Percentiles rank a stretch among this genome's conserved stretches.
Conservation (phyloP, 2,888 invertebrate genomes). For the Tolmerus cingulatus region DNA sequence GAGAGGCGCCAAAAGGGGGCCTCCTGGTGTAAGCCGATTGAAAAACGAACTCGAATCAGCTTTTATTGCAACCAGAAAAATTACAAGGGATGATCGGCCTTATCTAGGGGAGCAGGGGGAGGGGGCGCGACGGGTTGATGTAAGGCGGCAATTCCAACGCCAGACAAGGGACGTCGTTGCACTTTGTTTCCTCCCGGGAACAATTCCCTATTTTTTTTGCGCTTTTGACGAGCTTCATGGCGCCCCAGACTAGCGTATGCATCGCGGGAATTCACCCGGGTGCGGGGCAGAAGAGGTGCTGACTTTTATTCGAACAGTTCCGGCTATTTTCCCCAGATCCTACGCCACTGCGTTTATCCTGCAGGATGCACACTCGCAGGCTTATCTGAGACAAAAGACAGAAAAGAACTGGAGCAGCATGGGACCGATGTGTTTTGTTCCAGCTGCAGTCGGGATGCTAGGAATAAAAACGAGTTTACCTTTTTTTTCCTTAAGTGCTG, state of each 20-base stretch:
- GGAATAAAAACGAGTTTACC: neutral
- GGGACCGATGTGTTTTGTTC: neutral
- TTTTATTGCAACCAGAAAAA: conserved; percentile 14
- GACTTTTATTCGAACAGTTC: neutral
- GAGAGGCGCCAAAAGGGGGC: neutral
- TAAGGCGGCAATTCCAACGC: neutral
- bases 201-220: neutral
- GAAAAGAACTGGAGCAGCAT: neutral
- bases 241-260: neutral
- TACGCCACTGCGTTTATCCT: neutral
- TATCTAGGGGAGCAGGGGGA: neutral
- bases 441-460: neutral
- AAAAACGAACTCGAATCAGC: conserved; percentile 11
- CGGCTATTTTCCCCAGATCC: neutral
- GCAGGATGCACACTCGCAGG: neutral
- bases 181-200: neutral
- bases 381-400: neutral
- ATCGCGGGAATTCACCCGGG: neutral
- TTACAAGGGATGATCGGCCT: neutral
- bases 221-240: neutral
- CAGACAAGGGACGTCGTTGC: neutral
- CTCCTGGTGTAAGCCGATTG: neutral
- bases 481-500: neutral
- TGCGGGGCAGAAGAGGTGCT: neutral
- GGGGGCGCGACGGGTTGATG: neutral